Evolutionary conservation across 1,140 invertebrate species (phyloP), one percentile per base, ranked within the genome.

Genomic region (Liolophura sinensis): DNA sequence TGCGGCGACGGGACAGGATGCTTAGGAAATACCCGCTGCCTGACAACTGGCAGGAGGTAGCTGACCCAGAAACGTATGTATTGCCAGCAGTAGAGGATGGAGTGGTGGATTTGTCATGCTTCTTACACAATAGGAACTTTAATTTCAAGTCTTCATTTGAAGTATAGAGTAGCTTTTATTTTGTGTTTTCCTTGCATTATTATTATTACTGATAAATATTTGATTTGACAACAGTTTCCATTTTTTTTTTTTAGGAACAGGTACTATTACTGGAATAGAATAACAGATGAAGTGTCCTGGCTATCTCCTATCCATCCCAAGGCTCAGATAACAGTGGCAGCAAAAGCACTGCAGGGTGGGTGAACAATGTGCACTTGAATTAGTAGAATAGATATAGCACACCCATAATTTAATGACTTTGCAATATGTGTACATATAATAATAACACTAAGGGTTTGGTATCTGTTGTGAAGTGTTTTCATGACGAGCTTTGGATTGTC

Each of bases 211-310:
- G 18, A 54, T 54, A 24, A 12, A 5, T 24, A 54, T 1, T 7
- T 24, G 20, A 58, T 24, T 18, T 58, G 3, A 18, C 18, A 5
- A 16, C 18, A 27, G 20, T 59, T 15, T 58, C 52, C 56, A 24
- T 57, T 25, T 66, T 56, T 65, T n/a, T n/a, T 65, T 61, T 79
- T 71, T 66, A 92, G 92, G 71, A 91, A 91, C 0, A 87, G 92
- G 70, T 94, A 93, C 86, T 99, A 97, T 85, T 98, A 96, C 81
- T 98, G 96, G 96, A 93, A 96, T 81, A 89, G 90, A 75, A 88
- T 90, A 60, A 95, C 92, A 70, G 95, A 97, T 86, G 86, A 94
- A 68, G 97, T 99, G 0, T 92, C 92, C 5, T 99, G 97, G 97
- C 79, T 97, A 57, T 93, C 96, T 49, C 96, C 97, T 18, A 86